phyloP scores from a whole-genome alignment of 1,140 invertebrate species.

The Drosophila teissieri region DNA sequence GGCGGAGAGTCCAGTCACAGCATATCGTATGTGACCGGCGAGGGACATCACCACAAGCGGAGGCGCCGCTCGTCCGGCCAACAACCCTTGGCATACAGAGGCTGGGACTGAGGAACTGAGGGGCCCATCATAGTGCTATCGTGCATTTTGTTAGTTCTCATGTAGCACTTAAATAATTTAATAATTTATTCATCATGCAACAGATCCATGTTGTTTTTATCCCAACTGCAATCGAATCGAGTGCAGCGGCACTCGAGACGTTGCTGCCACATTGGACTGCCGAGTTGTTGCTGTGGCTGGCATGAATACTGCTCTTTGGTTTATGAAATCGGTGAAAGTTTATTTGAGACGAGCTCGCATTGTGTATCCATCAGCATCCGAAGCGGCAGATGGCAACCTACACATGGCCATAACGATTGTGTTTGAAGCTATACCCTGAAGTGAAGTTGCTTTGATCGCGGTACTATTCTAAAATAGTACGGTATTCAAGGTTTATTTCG shows the following conservation, averaged over 20 bases:
- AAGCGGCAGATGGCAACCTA: constrained; percentile 49
- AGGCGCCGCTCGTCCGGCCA: constrained; percentile 62
- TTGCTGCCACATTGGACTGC: constrained; percentile 1
- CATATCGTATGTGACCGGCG: constrained; percentile 89
- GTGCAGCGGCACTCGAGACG: constrained; percentile 40
- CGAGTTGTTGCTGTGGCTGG: constrained; percentile 14
- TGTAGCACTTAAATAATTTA: constrained; percentile 62
- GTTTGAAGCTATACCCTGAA: constrained; percentile 26
- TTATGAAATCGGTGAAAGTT: constrained; percentile 79
- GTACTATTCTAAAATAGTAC: too few species aligned
- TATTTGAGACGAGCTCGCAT: constrained; percentile 67
- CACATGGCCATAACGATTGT: constrained; percentile 40
- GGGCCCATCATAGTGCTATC: not conserved
- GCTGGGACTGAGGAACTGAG: constrained; percentile 82
- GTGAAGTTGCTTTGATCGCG: too few species aligned
- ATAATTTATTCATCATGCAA: constrained; percentile 69
- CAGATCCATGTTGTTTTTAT: constrained; percentile 34
- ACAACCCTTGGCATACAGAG: constrained; percentile 87
- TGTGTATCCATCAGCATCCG: constrained; percentile 65
- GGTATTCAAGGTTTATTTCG: too few species aligned
- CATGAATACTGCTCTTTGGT: constrained; percentile 53
- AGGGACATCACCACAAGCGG: constrained; percentile 86
- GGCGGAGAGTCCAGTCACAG: constrained; percentile 88
- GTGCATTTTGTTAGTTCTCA: constrained; percentile 34
- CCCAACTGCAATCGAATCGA: constrained; percentile 19